Evolutionary conservation across 2,888 invertebrate species (phyloP).

Genomic region (Neoascia interrupta): DNA sequence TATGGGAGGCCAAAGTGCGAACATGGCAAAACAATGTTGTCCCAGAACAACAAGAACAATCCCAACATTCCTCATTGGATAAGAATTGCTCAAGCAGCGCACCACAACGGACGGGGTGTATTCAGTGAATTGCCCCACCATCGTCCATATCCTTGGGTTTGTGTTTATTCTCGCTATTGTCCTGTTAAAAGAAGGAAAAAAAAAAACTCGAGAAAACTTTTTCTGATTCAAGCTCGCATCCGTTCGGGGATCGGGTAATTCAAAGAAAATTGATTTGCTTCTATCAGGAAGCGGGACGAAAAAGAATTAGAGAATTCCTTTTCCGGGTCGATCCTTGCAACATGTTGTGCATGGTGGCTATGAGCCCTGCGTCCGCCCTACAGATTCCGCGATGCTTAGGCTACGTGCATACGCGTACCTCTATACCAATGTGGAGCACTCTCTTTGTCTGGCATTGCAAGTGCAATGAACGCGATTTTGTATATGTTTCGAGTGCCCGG

Average conservation of each 20-base stretch:
- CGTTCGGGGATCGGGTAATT: conserved; percentile 74
- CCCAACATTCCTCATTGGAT: conserved; percentile 1
- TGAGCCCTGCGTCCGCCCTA: not conserved
- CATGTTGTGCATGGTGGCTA: not conserved
- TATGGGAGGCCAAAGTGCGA: conserved; percentile 50
- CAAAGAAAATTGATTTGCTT: conserved; percentile 76
- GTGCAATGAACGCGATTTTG: conserved; percentile 7
- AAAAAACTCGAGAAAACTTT: conserved; percentile 43
- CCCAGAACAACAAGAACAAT: conserved; percentile 25
- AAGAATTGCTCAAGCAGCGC: not conserved
- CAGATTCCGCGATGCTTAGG: conserved; percentile 12
- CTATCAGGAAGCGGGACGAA: conserved; percentile 71
- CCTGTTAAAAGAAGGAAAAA: too few species aligned
- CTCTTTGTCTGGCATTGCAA: conserved; percentile 34
- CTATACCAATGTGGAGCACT: not conserved
- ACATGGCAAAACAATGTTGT: conserved; percentile 52
- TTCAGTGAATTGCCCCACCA: not conserved
- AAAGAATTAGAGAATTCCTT: conserved; percentile 54
- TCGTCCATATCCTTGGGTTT: conserved; percentile 7
- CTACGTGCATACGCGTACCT: not conserved
- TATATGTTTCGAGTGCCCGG: conserved; percentile 21
- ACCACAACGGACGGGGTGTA: not conserved
- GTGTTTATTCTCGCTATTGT: conserved; percentile 40
- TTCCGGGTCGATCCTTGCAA: conserved; percentile 12
- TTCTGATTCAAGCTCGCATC: conserved; percentile 12